Evolutionary conservation across 2,113 vertebrate species (phyloP), one percentile per base, ranked within the genome.

Genomic region (Diphyllodes magnificus): DNA sequence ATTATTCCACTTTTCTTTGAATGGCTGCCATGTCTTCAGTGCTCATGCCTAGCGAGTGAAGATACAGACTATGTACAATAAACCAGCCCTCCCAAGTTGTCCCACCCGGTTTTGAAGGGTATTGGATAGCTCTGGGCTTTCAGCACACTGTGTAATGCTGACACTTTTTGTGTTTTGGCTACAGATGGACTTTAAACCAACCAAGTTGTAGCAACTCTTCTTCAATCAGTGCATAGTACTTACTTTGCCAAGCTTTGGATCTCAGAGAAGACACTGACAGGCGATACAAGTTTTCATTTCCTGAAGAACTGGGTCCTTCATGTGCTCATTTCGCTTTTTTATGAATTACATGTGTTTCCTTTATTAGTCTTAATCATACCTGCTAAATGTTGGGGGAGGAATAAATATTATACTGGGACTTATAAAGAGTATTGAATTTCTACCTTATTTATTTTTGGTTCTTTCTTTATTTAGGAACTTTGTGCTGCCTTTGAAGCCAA

Each of bases 401-500:
- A 80, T 86, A 92, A 60, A 50, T 92, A 22, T 40, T 90, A 24
- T 30, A 60, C 24, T 60, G 54, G 28, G 25, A 56, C 82, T 92
- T 87, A 39, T 77, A 49, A 90, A 90, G 75, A 79, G 39, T 81
- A 87, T 73, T 63, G 68, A 69, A 80, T 91, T 94, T 89, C 70
- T 91, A 78, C 84, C 77, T 95, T 70, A 75, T 59, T 81, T 72
- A 40, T 56, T 93, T 88, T 40, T 66, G 17, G 5, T 93, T 42
- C 70, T 96, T 75, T 61, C 68, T 97, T 91, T 86, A 69, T 97
- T 84, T 96, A 99, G 99, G 99, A 99, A 97, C 97, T 99, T 85
- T 99, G 99, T 97, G 97, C 98, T 92, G 97, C 98, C 84, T 98
- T 99, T 94, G 98, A 99, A 97, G 96, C 92, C 61, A 99, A 99